Conservation (phyloP, 2,888 invertebrate species). For the Troilus luridus region DNA sequence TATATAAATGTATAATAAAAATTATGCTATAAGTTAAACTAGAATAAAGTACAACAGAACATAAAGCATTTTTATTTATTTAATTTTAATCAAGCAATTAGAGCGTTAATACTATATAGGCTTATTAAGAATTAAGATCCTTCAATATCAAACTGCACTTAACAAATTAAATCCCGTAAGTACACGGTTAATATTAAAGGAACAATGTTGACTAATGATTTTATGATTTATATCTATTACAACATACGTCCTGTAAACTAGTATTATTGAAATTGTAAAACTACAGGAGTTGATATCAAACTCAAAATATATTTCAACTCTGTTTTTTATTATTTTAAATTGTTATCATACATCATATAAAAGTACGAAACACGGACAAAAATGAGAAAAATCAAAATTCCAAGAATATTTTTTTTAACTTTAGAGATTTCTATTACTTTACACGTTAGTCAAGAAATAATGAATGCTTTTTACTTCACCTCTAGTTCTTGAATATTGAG, state of each 20-base stretch:
- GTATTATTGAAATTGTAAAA: not conserved
- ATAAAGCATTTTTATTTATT: not conserved
- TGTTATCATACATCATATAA: too few relatives aligned
- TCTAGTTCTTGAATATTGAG: too few relatives aligned
- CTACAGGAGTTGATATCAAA: too few relatives aligned
- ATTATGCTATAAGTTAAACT: not conserved
- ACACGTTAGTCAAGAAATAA: too few relatives aligned
- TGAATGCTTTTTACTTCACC: too few relatives aligned
- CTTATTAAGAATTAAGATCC: not conserved
- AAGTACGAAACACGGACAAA: too few relatives aligned
- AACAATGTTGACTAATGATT: not conserved
- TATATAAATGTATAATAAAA: not conserved
- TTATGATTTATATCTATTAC: not conserved
- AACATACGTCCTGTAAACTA: rapidly evolving
- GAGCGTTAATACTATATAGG: not conserved
- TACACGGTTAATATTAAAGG: slow-evolving; percentile 10
- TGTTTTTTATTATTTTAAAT: too few relatives aligned
- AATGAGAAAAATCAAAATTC: too few relatives aligned
- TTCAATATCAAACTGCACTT: slow-evolving; percentile 18
- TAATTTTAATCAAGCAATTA: not conserved
- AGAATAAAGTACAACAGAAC: not conserved
- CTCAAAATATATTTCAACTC: too few relatives aligned
- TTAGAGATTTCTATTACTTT: too few relatives aligned
- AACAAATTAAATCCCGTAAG: not conserved
- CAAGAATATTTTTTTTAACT: too few relatives aligned